Evolutionary conservation across 2,888 invertebrate species (phyloP), one percentile per base, ranked within the genome.

Genomic region (Tricholauxania praeusta): DNA sequence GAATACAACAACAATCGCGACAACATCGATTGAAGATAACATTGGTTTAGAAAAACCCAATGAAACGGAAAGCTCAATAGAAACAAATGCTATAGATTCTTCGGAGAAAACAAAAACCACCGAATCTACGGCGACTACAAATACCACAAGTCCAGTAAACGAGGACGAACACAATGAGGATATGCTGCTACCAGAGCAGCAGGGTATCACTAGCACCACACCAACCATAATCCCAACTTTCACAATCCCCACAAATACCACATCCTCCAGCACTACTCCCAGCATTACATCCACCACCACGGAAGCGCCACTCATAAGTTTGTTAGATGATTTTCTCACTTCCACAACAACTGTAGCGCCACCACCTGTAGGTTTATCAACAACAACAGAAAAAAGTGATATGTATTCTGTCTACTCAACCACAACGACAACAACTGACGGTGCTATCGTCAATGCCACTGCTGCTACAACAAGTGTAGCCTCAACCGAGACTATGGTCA

Each of bases 261-360:
- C 75, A 63, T 64, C 75, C 14, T 12, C 32, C 5, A 53, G 70
- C 75, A 53, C 74, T 73, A 39, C 10, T 10, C 67, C 76, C 39
- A 75, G 75, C 62, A 63, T 75, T 65, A 74, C 73, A 28, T 28
- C 28, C 47, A 71, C 73, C 49, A 84, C 80, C 73, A 80, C 78
- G 8, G 80, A 82, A 66, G 76, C 75, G 53, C 79, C 78, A 59
- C 67, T 80, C 57, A 79, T 80, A 72, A 80, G 79, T 79, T 72
- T 83, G 52, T 74, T 82, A 48, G 82, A 82, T 74, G 83, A 82
- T 74, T 78, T 69, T 69, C 80, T 76, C 28, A 80, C 79, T 60
- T 64, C 77, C 59, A 28, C 73, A 68, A 76, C 74, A 72, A 62
- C 73, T 59, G 66, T 69, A 74, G 72, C 77, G 73, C 64, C 71